Base-by-base conservation (phyloP, 2,113 vertebrate species). In the Pyxicephalus adspersus region DNA sequence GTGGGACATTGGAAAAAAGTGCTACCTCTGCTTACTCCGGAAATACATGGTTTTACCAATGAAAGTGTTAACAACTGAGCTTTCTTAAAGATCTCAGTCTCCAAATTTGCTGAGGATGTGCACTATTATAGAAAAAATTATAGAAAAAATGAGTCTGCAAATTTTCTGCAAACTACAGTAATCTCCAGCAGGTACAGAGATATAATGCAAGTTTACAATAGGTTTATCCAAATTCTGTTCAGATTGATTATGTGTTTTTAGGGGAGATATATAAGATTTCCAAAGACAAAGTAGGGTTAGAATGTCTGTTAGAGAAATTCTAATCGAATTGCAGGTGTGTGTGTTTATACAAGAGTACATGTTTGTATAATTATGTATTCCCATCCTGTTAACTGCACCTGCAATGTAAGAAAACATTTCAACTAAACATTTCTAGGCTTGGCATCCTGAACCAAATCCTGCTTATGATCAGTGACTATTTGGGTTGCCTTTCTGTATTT, bases 231-330 rank as follows among this genome's bases (percentile, higher is more conserved):
- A 50, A 61, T 77, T 77, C 75, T 77, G 75, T 77, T 77, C 61
- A 64, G 60, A 64, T 51, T 77, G 75, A 77, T 65, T 77, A 64
- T 63, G 25, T 76, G 74, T 77, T 77, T 76, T 77, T 76, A 25
- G 13, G 45, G 20, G 15, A 50, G 63, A 55, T 55, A 57, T 31
- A 50, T 11, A 66, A 67, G 51, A 66, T 66, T 65, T 63, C 75
- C 61, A 45, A 55, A 65, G 60, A 64, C 75, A 77, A 55, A 28
- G 29, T 19, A 64, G 51, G 11, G 20, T 63, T 77, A 57, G 26
- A 20, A 19, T 66, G 63, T 16, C 7, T 19, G n/a, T 26, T 65
- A 34, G 60, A 77, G 65, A 64, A 64, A 77, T 26, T 77, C 23
- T 25, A 22, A 66, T 23, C 31, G 50, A 57, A 23, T 4, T 25